These are phyloP conservation scores for Amphibalanus amphitrite DNA, from an alignment of 1,140 invertebrate species.

Conservation along the genomic window DNA sequence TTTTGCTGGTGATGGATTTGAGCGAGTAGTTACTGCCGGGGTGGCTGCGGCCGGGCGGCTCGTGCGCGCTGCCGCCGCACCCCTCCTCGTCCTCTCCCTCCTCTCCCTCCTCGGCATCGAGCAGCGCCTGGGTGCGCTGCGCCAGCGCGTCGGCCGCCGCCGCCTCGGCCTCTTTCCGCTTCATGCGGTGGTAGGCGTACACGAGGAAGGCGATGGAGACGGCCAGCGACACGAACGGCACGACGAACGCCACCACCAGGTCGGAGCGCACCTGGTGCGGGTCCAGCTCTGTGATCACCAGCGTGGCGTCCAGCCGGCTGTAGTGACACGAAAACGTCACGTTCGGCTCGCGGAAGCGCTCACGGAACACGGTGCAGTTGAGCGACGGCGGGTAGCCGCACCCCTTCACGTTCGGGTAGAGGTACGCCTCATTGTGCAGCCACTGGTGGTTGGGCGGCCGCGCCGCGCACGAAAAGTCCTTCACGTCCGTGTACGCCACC, in stretches of 20 bases:
- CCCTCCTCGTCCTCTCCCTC: not conserved
- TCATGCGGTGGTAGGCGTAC: not conserved
- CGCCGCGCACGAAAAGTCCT: conserved; percentile 13
- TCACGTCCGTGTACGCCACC: conserved; percentile 45
- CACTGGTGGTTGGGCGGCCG: conserved; percentile 9
- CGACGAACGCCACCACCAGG: conserved; percentile 13
- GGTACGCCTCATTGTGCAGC: conserved; percentile 39
- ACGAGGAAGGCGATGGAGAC: not conserved
- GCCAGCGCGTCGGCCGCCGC: conserved; percentile 1
- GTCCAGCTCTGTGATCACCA: conserved; percentile 69
- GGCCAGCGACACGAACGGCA: conserved; percentile 11
- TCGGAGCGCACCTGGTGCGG: conserved; percentile 24
- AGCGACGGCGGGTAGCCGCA: conserved; percentile 76
- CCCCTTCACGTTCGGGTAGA: conserved; percentile 75
- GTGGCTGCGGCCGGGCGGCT: not conserved
- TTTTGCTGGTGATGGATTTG: not conserved
- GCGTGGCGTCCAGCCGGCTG: conserved; percentile 58
- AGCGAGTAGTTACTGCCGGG: not conserved
- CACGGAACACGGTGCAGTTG: conserved; percentile 66
- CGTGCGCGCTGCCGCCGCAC: not conserved
- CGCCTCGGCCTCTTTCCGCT: not conserved
- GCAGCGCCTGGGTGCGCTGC: not conserved
- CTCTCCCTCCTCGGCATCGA: not conserved
- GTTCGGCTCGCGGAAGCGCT: conserved; percentile 40
- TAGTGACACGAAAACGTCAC: conserved; percentile 75